Base-by-base conservation (phyloP, 1,140 invertebrate species). In the Musca vetustissima region DNA sequence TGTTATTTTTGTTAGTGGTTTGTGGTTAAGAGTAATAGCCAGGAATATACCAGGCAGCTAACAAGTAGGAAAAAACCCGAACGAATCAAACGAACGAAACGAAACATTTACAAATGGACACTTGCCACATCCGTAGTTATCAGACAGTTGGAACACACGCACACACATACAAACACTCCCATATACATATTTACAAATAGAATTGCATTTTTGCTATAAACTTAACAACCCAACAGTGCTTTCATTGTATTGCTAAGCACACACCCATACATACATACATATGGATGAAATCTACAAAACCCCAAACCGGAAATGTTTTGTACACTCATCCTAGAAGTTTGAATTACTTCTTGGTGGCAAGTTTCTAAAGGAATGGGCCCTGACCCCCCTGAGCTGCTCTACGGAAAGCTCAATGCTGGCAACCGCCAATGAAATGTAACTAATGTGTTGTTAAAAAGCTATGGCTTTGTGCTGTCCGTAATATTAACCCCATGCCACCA, bases 21-120 rank as follows among this genome's bases (percentile, higher is more conserved):
- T 43, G 36, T 43, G 36, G 36, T 43, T 43, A 43, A 43, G 36
- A 43, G 36, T 9, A 43, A 43, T 43, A 43, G 36, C 36, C 36
- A 43, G 36, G 36, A 43, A 43, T 13, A 43, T 43, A n/a, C 36
- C 36, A 43, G 36, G 36, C 36, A 43, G 7, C 36, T 43, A 43
- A 43, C 36, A 43, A 43, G 36, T 43, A 2, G 36, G 11, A 7
- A 43, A 59, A 59, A 17, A 28, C n/a, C n/a, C n/a, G 4, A 59
- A 8, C 2, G n/a, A 14, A 57, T 28, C 19, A 57, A 28, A 61
- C 9, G n/a, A 13, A 61, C 19, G n/a, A 28, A 43, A 43, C 36
- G 53, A 69, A 69, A 69, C 68, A 69, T 69, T 65, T 69, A 69
- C 68, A 66, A 69, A 69, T 69, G 61, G 68, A 65, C 49, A 65